Conservation (phyloP, 2,888 invertebrate genomes). For the Philonicus albiceps region DNA sequence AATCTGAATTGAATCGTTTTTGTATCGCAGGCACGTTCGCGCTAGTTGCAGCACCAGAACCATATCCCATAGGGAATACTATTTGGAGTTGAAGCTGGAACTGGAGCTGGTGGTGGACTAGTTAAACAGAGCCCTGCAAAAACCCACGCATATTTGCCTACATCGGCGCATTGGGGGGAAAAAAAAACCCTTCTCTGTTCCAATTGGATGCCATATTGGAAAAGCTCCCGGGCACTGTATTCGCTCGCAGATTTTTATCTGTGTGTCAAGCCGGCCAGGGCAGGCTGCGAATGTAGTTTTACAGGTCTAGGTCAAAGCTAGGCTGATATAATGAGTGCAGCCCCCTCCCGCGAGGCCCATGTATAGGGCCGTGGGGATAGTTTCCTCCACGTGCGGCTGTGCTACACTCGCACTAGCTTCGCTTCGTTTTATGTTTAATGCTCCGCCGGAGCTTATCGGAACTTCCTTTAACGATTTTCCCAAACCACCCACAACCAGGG, state of each 20-base stretch:
- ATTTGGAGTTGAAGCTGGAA: background rate
- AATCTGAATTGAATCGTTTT: background rate
- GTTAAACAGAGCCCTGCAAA: background rate
- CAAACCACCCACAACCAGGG: background rate
- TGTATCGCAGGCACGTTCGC: background rate
- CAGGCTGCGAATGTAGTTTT: conserved; percentile 31
- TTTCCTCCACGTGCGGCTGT: background rate
- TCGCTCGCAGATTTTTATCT: background rate
- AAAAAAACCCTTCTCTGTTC: background rate
- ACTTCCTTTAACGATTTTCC: conserved; percentile 26
- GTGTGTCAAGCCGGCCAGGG: background rate
- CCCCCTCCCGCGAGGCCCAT: background rate
- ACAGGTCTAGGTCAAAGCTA: conserved; percentile 40
- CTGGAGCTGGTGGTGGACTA: background rate
- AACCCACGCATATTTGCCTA: conserved; percentile 4
- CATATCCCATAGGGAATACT: background rate
- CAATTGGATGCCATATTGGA: conserved; percentile 24
- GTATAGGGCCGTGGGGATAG: background rate
- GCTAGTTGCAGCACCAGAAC: background rate
- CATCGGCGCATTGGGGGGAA: conserved; percentile 3
- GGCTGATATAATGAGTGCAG: conserved; percentile 17
- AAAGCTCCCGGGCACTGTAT: conserved; percentile 7
- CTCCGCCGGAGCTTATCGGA: conserved; percentile 1
- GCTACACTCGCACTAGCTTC: background rate
- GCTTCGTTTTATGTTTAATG: conserved; percentile 9